Base-by-base conservation (phyloP, 2,113 vertebrate genomes). In the Silurus asotus region DNA sequence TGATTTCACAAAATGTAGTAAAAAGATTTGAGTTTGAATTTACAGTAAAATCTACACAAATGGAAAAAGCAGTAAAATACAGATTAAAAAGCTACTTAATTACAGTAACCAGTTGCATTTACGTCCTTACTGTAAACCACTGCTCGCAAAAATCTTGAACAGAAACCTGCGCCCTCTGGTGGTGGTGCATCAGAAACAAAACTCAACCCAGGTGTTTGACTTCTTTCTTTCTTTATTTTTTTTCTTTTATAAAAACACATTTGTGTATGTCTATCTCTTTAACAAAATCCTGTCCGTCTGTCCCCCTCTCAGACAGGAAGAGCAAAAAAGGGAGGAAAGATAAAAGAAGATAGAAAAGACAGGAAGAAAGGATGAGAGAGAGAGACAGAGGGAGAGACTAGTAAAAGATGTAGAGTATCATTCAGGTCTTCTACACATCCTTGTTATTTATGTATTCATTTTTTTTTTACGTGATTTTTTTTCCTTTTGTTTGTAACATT, bases 241-340 rank as follows among this genome's bases (percentile, higher is more conserved):
- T 87, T 88, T 88, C 85, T 90, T 77, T 59, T 85, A 88, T 87
- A 88, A 86, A 90, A 90, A 90, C 82, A 88, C 85, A 70, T 87
- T 87, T 88, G 83, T 80, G 37, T 37, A 37, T 55, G 55, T 90
- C 83, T 87, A 83, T 88, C 56, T 90, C 84, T 84, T 83, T 85
- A 51, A 84, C 77, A 79, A 76, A 85, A 84, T 81, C 79, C 70
- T 28, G 0, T 85, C 80, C 72, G 59, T 85, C 72, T 82, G 79
- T 59, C 78, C 37, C 51, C n/a, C 56, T 51, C 79, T 62, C 56
- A n/a, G 15, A 75, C 58, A 74, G 79, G 45, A 85, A 58, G 76
- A 81, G 28, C 19, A 80, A 67, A 58, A 59, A 14, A 14, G 55
- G 45, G 51, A 37, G 53, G 65, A 78, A 58, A 84, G 76, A 77